Base-by-base conservation (phyloP, 2,888 invertebrate genomes). In the Callinectes sapidus region DNA sequence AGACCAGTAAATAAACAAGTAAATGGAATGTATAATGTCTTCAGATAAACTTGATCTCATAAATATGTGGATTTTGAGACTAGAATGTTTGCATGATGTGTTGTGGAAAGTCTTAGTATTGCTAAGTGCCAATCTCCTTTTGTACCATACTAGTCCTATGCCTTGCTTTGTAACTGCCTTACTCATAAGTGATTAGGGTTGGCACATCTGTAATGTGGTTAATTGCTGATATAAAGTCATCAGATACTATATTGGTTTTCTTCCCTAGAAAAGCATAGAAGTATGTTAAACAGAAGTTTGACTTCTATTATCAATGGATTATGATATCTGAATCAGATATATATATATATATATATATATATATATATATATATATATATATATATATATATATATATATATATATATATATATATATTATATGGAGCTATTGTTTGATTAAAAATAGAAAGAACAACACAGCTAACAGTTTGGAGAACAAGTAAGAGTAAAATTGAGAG, bases 51-150 rank as follows among this genome's bases (percentile, higher is more conserved):
- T 81, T 81, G 35, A 81, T 81, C 71, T 77, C 71, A 81, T 81
- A 81, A 81, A 32, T 81, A 77, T 90, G 35, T 35, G 39, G 48
- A 14, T 35, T 55, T 35, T 87, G 16, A 35, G 90, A 86, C 6
- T 61, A 86, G 90, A 85, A 35, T 81, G 61, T 39, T 86, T 86
- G 92, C 86, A 89, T 89, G 92, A 92, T 86, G 81, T 86, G 92
- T 81, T 89, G 87, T 88, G 42, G 89, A 87, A 89, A 90, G 81
- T 55, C 71, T 39, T 88, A 90, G 90, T 87, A 90, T 90, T 92
- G 92, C 90, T 90, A 92, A 92, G 92, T 92, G 92, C 92, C 92
- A 92, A 90, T 90, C 90, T 90, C 54, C 87, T 92, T 87, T 92
- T 92, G 88, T 92, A 92, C 90, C 87, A 88, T 87, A 90, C 90